A percentile compares a stretch with the other conserved stretches of the same genome.
These are phyloP conservation scores for Aplocera efformata DNA, from an alignment of 2,888 invertebrate species.

Conservation along the genomic window DNA sequence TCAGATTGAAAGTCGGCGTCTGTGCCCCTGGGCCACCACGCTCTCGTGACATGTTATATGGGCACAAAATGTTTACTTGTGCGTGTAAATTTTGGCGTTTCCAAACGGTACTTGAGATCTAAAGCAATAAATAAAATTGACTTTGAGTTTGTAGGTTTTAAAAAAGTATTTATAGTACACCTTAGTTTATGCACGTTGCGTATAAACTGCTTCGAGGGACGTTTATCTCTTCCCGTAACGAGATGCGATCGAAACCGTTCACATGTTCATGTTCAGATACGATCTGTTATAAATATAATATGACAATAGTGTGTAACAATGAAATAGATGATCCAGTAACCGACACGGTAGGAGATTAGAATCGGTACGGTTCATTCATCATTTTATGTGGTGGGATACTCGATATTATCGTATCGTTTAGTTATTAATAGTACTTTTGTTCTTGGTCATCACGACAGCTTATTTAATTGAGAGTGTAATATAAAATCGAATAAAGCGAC, in stretches of 20 bases:
- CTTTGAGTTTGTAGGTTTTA: no score
- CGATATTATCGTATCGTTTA: constrained; percentile 44
- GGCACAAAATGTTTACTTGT: no score
- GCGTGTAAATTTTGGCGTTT: no score
- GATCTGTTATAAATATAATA: constrained; percentile 65
- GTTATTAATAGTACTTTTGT: constrained; percentile 38
- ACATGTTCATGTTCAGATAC: constrained; percentile 45
- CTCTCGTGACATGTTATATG: no score
- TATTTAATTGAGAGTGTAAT: background rate
- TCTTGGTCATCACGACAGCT: background rate
- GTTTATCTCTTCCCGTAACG: constrained; percentile 34
- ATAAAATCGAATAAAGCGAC: no score
- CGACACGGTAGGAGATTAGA: constrained; percentile 42
- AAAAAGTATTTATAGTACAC: background rate
- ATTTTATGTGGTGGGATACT: constrained; percentile 41
- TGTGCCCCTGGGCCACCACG: no score
- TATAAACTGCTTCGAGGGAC: background rate
- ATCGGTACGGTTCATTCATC: constrained; percentile 62
- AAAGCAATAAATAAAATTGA: no score
- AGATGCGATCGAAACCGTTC: constrained; percentile 43
- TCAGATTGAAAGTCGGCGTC: no score
- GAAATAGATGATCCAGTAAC: constrained; percentile 52
- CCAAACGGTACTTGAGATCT: no score
- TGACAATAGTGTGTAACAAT: constrained; percentile 67
- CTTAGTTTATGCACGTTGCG: background rate